phyloP scores from a whole-genome alignment of 1,140 invertebrate species.

The Stegodyphus mimosarum region DNA sequence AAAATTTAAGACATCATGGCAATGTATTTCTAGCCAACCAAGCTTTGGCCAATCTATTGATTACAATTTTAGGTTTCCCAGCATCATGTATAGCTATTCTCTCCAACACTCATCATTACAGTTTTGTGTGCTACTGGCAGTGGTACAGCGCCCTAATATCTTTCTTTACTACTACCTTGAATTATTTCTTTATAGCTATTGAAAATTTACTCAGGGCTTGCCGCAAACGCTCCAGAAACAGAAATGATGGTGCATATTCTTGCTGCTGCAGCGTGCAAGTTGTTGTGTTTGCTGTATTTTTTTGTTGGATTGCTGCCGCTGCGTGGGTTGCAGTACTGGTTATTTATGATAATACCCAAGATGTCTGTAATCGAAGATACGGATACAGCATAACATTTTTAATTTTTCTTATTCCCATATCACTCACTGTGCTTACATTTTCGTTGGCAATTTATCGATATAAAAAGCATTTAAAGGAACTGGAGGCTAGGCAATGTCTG shows the following conservation, averaged over 20 bases:
- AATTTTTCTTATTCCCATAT: constrained; percentile 45
- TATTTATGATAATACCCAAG: constrained; percentile 35
- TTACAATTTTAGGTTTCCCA: constrained; percentile 79
- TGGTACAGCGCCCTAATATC: constrained; percentile 77
- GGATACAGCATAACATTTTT: constrained; percentile 55
- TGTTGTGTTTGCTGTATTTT: constrained; percentile 45
- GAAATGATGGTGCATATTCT: constrained; percentile 23
- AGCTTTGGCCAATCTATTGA: constrained; percentile 79
- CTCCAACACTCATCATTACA: constrained; percentile 74
- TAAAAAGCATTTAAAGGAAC: constrained; percentile 41
- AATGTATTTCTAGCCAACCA: constrained; percentile 82
- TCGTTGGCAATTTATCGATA: constrained; percentile 44
- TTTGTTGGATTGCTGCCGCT: constrained; percentile 45
- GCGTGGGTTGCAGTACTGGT: constrained; percentile 41
- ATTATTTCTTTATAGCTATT: constrained; percentile 74
- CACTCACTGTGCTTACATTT: constrained; percentile 44
- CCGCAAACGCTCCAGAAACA: constrained; percentile 15
- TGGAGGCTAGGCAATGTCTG: constrained; percentile 40
- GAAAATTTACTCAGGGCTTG: constrained; percentile 69
- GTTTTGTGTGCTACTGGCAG: constrained; percentile 75
- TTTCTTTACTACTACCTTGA: constrained; percentile 77
- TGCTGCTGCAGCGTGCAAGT: constrained; percentile 36
- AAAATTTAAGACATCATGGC: constrained; percentile 70
- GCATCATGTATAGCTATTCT: constrained; percentile 75
- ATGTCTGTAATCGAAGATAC: constrained; percentile 53